Base-by-base conservation (phyloP, 1,140 invertebrate genomes). In the Trissolcus basalis region DNA sequence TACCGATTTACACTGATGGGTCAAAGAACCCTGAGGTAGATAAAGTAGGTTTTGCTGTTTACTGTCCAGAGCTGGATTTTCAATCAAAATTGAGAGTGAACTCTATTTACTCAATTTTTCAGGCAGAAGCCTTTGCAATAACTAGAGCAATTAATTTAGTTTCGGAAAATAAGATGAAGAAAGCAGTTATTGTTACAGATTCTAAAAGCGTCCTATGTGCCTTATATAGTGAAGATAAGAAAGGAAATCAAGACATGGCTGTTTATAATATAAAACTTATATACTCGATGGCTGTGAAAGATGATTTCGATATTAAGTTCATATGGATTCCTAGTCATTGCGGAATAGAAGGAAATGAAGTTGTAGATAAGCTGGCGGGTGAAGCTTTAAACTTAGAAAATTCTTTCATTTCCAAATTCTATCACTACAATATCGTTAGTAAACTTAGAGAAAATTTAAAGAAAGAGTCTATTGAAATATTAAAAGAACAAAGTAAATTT, bases 101-200 rank as follows among this genome's bases (percentile, higher is more conserved):
- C 12, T 5, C 13, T 6, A 8, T 32, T 27, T 56, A 16, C 12
- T 56, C 51, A 13, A 45, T 56, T 8, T 56, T 32, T 45, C 53
- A 56, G 12, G 41, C 53, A 1, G 53, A 56, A 44, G 53, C 53
- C 16, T 56, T 56, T 16, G 53, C 41, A 9, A 56, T 56, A 13
- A 32, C 0, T 16, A 44, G 53, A 14, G 53, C 41, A 12, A 32
- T 44, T 8, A 44, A 43, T 12, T 32, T 44, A 7, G 16, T 19
- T 27, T 7, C 16, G 8, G 44, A 47, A 15, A 7, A 15, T 3
- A 15, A 47, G 14, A 47, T 47, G 4, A 4, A 14, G 6, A 47
- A 16, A 11, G 4, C 15, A 5, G 2, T 15, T 4, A 47, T 47
- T 14, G 14, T 13, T 47, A 6, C 33, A 6, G 33, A 35, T 35